A percentile compares a stretch with the other conserved stretches of the same genome.
phyloP scores from a whole-genome alignment of 2,113 vertebrate species.

The Urocitellus parryii region DNA sequence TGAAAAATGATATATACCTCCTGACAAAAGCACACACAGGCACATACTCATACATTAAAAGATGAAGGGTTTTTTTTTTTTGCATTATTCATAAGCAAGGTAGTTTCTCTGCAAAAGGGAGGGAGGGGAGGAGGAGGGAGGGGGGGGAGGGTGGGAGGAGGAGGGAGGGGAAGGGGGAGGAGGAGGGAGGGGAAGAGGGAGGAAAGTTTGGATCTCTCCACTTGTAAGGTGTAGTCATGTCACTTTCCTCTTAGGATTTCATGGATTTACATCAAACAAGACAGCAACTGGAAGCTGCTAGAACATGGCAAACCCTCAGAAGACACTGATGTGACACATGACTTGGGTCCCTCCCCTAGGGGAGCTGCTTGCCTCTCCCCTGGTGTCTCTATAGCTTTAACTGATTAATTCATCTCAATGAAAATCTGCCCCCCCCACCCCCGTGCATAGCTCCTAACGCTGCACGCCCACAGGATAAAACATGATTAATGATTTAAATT shows the following conservation, averaged over 20 bases:
- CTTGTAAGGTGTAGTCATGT: background rate
- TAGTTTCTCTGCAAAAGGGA: background rate
- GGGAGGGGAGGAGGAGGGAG: no score
- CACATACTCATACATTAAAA: background rate
- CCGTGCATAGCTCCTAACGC: background rate
- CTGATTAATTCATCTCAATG: background rate
- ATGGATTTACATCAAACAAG: conserved; percentile 1
- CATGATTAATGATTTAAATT: background rate
- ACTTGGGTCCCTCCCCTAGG: background rate
- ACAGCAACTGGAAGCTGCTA: background rate
- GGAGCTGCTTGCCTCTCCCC: background rate
- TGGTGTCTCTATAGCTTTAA: background rate
- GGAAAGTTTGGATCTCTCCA: background rate
- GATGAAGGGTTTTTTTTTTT: background rate
- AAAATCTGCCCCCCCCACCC: background rate
- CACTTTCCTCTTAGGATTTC: background rate
- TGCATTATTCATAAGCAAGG: background rate
- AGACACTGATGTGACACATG: background rate
- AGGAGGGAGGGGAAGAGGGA: background rate
- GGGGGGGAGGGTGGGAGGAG: no score
- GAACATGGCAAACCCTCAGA: background rate
- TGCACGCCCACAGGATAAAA: background rate
- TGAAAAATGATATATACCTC: conserved; percentile 18
- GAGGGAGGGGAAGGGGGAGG: background rate
- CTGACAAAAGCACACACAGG: background rate